Conservation (phyloP, 2,888 invertebrate species). For the Gastrophysa polygoni region DNA sequence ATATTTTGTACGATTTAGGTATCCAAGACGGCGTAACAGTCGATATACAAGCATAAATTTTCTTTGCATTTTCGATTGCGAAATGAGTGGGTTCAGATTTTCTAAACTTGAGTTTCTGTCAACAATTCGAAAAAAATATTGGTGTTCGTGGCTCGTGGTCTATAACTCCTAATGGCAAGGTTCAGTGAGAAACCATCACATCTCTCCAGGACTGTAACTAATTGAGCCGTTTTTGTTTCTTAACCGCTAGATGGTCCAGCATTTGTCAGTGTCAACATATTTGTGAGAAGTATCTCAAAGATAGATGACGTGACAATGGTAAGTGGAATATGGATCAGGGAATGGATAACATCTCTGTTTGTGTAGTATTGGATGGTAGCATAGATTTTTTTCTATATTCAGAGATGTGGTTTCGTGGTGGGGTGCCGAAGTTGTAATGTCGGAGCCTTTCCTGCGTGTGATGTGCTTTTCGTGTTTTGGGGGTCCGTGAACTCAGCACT, state of each 20-base stretch:
- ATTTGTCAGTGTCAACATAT: constrained; percentile 96
- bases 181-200: constrained; percentile 10
- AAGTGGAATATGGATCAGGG: constrained; percentile 65
- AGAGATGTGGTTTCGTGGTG: constrained; percentile 51
- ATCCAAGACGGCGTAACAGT: too few relatives aligned
- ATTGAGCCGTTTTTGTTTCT: constrained; percentile 54
- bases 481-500: not conserved
- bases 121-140: too few relatives aligned
- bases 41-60: too few relatives aligned
- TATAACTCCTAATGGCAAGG: constrained; percentile 26
- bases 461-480: constrained; percentile 19
- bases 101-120: too few relatives aligned
- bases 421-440: constrained; percentile 33
- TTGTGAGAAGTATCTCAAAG: constrained; percentile 98
- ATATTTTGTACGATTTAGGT: too few relatives aligned
- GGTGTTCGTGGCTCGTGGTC: not conserved
- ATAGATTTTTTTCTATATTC: constrained; percentile 43
- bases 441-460: constrained; percentile 29
- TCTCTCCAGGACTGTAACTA: constrained; percentile 37
- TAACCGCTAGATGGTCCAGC: constrained; percentile 84
- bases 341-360: constrained; percentile 50
- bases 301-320: constrained; percentile 99
- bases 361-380: constrained; percentile 53
- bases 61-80: too few relatives aligned
- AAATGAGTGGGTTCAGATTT: too few relatives aligned